phyloP scores from a whole-genome alignment of 2,888 invertebrate species.

The Tachina lurida region DNA sequence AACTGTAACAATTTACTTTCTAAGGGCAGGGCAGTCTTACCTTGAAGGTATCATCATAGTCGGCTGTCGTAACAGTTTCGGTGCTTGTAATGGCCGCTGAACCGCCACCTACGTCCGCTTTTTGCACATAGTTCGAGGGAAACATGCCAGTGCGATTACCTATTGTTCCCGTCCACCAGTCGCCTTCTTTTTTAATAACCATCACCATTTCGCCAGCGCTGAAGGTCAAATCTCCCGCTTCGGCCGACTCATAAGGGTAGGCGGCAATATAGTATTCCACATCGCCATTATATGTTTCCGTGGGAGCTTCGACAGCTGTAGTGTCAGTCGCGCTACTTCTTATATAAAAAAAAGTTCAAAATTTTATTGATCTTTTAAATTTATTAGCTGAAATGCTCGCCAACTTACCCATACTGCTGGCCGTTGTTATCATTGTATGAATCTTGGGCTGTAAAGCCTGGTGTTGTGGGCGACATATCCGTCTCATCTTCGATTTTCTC shows the following conservation, averaged over 20 bases:
- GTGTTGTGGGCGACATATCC: slow-evolving; percentile 49
- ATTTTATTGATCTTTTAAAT: background rate
- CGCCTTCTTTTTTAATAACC: slow-evolving; percentile 95
- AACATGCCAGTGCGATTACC: slow-evolving; percentile 94
- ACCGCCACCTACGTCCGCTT: slow-evolving; percentile 84
- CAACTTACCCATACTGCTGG: slow-evolving; percentile 84
- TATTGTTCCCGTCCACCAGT: slow-evolving; percentile 99
- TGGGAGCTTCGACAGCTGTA: slow-evolving; percentile 74
- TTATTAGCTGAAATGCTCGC: background rate
- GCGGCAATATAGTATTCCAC: slow-evolving; percentile 93
- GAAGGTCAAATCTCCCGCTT: slow-evolving; percentile 95
- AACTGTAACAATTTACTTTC: slow-evolving; percentile 8
- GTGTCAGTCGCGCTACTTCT: slow-evolving; percentile 67
- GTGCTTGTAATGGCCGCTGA: slow-evolving; percentile 57
- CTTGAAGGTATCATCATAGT: slow-evolving; percentile 70
- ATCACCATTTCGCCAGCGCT: slow-evolving; percentile 93
- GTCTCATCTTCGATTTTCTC: slow-evolving; percentile 86
- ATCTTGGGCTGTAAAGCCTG: slow-evolving; percentile 74
- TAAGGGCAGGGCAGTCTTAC: slow-evolving; percentile 58
- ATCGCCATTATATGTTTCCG: slow-evolving; percentile 80
- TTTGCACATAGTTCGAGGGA: slow-evolving; percentile 97
- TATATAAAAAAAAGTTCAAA: slow-evolving; percentile 1
- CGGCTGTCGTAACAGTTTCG: slow-evolving; percentile 57
- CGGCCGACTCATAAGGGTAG: slow-evolving; percentile 94
- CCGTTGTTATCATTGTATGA: slow-evolving; percentile 81